Evolutionary conservation across 2,797 vertebrate genomes (phyloP).

Genomic region (Euphonia xanthogaster): DNA sequence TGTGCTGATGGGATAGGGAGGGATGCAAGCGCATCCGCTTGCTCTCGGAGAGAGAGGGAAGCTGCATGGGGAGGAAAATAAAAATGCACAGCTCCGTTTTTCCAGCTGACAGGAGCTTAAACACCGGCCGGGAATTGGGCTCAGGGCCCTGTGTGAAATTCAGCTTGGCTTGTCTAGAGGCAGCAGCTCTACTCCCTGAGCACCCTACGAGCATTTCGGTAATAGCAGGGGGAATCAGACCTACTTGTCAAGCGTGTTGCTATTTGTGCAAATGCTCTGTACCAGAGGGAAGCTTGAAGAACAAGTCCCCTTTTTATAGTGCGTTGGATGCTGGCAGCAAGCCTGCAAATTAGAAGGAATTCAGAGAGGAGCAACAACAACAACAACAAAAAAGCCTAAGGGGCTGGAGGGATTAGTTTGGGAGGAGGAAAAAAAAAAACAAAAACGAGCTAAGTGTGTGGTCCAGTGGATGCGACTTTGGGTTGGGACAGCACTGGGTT

Average conservation of each 20-base stretch:
- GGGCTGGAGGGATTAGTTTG: slow-evolving; percentile 29
- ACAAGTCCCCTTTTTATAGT: slow-evolving; percentile 61
- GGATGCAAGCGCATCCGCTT: background rate
- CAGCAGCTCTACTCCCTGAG: background rate
- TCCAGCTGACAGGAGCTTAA: slow-evolving; percentile 23
- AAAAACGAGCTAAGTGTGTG: slow-evolving; percentile 36
- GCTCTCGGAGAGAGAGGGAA: background rate
- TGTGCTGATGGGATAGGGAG: fast-evolving
- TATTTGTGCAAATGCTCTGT: slow-evolving; percentile 28
- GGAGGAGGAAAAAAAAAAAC: background rate
- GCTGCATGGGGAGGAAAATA: background rate
- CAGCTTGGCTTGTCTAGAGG: background rate
- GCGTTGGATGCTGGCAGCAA: background rate
- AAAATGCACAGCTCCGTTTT: background rate
- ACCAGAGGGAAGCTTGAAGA: slow-evolving; percentile 54
- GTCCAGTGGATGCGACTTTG: background rate
- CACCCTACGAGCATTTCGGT: background rate
- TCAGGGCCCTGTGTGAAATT: background rate
- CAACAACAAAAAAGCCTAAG: slow-evolving; percentile 22
- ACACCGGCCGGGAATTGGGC: background rate
- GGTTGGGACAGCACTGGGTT: background rate
- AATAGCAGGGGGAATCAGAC: background rate
- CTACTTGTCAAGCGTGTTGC: background rate
- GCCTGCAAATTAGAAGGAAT: slow-evolving; percentile 58
- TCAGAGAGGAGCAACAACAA: slow-evolving; percentile 44